Evolutionary conservation across 2,113 vertebrate genomes (phyloP).

Genomic region (Toxotes chatareus): DNA sequence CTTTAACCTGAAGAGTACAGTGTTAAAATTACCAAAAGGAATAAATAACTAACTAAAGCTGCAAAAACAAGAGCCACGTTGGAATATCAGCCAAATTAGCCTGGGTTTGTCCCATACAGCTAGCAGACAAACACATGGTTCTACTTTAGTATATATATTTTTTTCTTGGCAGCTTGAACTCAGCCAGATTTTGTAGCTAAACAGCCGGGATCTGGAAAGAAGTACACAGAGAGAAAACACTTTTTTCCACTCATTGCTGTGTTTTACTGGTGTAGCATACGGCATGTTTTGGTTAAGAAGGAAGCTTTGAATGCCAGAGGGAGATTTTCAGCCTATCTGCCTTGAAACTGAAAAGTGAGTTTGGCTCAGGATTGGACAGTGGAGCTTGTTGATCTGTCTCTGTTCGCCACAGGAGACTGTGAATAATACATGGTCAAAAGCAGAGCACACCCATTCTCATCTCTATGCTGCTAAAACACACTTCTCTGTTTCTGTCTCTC

Average conservation of each 20-base stretch:
- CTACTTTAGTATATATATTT: not conserved
- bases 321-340: constrained; percentile 46
- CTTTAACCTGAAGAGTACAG: not conserved
- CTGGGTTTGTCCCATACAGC: not conserved
- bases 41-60: not conserved
- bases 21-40: not conserved
- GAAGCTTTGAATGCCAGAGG: constrained; percentile 42
- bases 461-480: constrained; percentile 17
- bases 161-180: constrained; percentile 22
- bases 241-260: not conserved
- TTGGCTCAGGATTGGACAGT: constrained; percentile 54
- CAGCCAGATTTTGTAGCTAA: constrained; percentile 20
- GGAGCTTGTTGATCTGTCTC: constrained; percentile 55
- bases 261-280: constrained; percentile 29
- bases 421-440: constrained; percentile 70
- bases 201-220: constrained; percentile 21
- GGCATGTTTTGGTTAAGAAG: constrained; percentile 38
- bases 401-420: constrained; percentile 58
- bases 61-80: not conserved
- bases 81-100: not conserved
- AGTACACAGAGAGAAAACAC: not conserved
- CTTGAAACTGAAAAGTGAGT: constrained; percentile 64
- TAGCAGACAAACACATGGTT: constrained; percentile 9
- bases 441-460: constrained; percentile 51
- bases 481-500: constrained; percentile 20